Evolutionary conservation across 2,888 invertebrate species (phyloP).

Genomic region (Erynnis tages): DNA sequence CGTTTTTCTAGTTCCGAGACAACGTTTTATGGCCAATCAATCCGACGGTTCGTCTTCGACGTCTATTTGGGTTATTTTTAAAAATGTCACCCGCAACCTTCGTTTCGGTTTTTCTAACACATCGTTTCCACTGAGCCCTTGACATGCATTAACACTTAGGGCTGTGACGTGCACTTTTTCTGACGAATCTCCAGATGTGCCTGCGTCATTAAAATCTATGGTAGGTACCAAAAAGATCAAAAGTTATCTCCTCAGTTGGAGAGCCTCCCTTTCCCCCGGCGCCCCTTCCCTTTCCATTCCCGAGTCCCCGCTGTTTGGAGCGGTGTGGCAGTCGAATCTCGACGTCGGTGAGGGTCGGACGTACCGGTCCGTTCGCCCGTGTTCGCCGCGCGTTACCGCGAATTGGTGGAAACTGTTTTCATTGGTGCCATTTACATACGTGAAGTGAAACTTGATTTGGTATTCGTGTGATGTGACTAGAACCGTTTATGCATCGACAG

Average conservation of each 20-base stretch:
- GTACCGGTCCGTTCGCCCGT: conserved; percentile 37
- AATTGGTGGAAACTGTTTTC: conserved; percentile 67
- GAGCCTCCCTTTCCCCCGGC: conserved; percentile 57
- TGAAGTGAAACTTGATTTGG: conserved; percentile 70
- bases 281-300: conserved; percentile 55
- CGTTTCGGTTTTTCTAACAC: conserved; percentile 68
- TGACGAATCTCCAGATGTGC: conserved; percentile 72
- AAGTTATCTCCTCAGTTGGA: conserved; percentile 75
- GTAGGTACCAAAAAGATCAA: conserved; percentile 78
- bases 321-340: conserved; percentile 57
- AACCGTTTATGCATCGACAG: conserved; percentile 33
- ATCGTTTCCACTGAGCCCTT: conserved; percentile 70
- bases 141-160: conserved; percentile 80
- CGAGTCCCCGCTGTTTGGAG: conserved; percentile 43
- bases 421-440: conserved; percentile 67
- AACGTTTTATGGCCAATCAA: conserved; percentile 48
- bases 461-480: conserved; percentile 60
- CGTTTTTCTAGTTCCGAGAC: conserved; percentile 43
- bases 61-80: conserved; percentile 60
- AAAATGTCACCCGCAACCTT: conserved; percentile 75
- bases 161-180: conserved; percentile 65
- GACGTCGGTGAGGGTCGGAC: conserved; percentile 55
- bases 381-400: conserved; percentile 46
- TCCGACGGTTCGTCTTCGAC: conserved; percentile 45
- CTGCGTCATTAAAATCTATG: conserved; percentile 79